Base-by-base conservation (phyloP, 2,888 invertebrate genomes). In the Troilus luridus region DNA sequence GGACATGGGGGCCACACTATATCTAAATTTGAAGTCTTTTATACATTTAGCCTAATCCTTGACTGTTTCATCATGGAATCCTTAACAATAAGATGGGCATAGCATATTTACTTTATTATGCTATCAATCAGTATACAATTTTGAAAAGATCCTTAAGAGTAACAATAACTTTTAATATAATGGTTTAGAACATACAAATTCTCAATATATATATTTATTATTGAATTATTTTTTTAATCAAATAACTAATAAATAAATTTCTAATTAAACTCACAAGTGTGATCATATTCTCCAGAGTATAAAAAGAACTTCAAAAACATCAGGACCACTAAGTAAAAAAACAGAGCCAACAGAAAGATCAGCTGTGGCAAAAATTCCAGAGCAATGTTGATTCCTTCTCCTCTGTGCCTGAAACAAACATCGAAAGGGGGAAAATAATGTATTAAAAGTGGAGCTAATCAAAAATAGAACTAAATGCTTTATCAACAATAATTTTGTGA, bases 281-380 rank as follows among this genome's bases (percentile, higher is more conserved):
- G 24, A 77, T 90, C 77, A 24, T 93, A 93, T 92, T 94, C 93
- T 19, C 94, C 94, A 90, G 93, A 95, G 94, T 97, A 98, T 89
- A 95, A 94, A 81, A 97, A 93, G 98, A 98, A 99, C 94, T 99
- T 99, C 94, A 96, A 96, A 95, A 99, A 97, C 96, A 99, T 97
- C 95, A 99, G 96, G 93, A 97, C 95, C 58, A 97, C 97, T 96
- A 99, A 96, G 95, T 99, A 99, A 92, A 97, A 96, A 95, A 99
- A 99, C 89, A 99, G 95, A 91, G 97, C 95, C 90, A 96, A 93
- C 81, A 99, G 95, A 95, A 99, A 98, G n/a, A 99, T 93, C 14
- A 99, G 94, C 95, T 99, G 98, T 0, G 99, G 99, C 92, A 99
- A 93, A 94, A 99, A 99, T 94, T 98, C 98, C 93, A 98, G 95